phyloP scores from a whole-genome alignment of 2,113 vertebrate species.

The Rhineura floridana region DNA sequence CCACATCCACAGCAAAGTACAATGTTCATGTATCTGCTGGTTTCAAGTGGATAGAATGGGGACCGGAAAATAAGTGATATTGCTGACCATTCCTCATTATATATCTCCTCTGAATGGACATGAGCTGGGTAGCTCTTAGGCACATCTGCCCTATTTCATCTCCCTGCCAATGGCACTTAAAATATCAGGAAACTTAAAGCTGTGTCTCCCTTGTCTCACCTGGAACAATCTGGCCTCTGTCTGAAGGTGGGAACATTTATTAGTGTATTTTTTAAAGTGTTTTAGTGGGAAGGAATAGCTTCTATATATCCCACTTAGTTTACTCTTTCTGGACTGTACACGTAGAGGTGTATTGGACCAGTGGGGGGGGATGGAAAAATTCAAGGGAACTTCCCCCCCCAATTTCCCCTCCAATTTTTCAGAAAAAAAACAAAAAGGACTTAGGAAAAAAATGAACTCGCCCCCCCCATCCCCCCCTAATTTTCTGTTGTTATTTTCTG shows the following conservation, averaged over 20 bases:
- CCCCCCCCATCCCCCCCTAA: too few species aligned
- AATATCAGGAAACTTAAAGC: background rate
- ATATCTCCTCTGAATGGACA: background rate
- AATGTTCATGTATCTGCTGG: background rate
- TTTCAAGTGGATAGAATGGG: background rate
- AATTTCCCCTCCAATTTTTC: too few species aligned
- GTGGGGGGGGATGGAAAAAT: too few species aligned
- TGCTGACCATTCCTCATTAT: background rate
- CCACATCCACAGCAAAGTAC: background rate
- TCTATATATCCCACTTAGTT: background rate
- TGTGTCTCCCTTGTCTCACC: background rate
- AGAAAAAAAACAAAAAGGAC: too few species aligned
- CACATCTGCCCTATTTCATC: background rate
- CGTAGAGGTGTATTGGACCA: too few species aligned
- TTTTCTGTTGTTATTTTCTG: too few species aligned
- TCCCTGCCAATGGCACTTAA: background rate
- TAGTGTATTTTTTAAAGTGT: background rate
- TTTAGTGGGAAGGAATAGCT: background rate
- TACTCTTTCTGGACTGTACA: background rate
- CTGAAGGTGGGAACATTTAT: background rate
- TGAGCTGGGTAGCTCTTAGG: background rate
- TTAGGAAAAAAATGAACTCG: too few species aligned
- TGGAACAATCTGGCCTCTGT: background rate
- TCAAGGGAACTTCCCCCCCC: too few species aligned
- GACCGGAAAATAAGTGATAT: background rate